phyloP scores from a whole-genome alignment of 2,797 vertebrate species.

The Microhierax caerulescens region DNA sequence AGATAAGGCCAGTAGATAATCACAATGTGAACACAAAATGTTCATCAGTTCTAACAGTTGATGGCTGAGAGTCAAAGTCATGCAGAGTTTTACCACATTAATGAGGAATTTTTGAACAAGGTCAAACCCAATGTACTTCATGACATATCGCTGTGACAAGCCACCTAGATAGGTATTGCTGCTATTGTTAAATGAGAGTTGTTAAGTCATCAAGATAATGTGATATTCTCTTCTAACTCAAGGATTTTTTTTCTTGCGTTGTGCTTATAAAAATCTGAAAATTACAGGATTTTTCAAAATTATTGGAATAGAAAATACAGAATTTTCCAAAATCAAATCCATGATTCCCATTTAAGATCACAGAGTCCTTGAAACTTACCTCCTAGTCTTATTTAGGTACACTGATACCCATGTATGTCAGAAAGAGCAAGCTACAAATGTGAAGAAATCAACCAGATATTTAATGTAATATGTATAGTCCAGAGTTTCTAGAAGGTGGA shows the following conservation, averaged over 20 bases:
- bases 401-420: background rate
- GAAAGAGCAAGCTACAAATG: background rate
- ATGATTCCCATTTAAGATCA: background rate
- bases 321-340: background rate
- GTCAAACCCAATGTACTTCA: background rate
- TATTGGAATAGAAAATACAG: background rate
- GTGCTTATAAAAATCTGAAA: background rate
- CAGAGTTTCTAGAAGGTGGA: background rate
- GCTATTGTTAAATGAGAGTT: background rate
- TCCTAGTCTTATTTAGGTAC: background rate
- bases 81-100: background rate
- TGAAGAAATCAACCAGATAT: background rate
- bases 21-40: background rate
- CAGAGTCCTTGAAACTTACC: background rate
- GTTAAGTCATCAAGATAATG: background rate
- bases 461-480: background rate
- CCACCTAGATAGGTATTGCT: background rate
- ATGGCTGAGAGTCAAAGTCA: background rate
- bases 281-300: background rate
- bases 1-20: background rate
- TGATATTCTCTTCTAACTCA: background rate
- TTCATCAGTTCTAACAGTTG: background rate
- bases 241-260: background rate
- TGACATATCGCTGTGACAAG: background rate
- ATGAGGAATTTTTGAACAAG: background rate